Percentiles rank a stretch among this genome's conserved stretches.
phyloP scores from a whole-genome alignment of 1,140 invertebrate genomes.

The Schlechtendalia chinensis region DNA sequence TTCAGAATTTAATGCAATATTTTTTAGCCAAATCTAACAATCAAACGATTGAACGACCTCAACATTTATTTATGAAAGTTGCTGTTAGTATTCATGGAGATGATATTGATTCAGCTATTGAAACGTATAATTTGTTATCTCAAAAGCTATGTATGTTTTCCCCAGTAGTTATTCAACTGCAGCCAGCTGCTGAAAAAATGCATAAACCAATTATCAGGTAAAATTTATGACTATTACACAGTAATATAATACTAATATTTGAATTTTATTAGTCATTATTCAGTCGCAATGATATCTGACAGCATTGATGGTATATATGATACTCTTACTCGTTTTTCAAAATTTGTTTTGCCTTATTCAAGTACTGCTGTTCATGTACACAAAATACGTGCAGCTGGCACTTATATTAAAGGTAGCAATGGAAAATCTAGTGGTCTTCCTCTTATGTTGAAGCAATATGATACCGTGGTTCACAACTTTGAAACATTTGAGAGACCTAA shows the following conservation, averaged over 20 bases:
- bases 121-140: conserved; percentile 95
- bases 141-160: conserved; percentile 85
- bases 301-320: conserved; percentile 99
- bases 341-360: conserved; percentile 95
- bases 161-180: conserved; percentile 56
- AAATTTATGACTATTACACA: background rate
- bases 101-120: conserved; percentile 88
- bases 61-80: conserved; percentile 98
- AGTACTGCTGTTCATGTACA: conserved; percentile 97
- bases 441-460: conserved; percentile 95
- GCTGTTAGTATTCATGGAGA: conserved; percentile 93
- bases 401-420: conserved; percentile 91
- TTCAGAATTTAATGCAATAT: conserved; percentile 84
- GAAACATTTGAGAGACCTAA: conserved; percentile 53
- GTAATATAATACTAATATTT: background rate
- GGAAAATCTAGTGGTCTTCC: conserved; percentile 94
- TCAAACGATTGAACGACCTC: conserved; percentile 93
- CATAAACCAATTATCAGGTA: conserved; percentile 88
- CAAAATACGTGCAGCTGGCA: conserved; percentile 89
- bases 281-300: conserved; percentile 92
- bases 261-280: conserved; percentile 72
- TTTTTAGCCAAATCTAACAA: conserved; percentile 92
- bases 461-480: conserved; percentile 73
- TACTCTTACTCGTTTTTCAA: conserved; percentile 88
- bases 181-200: conserved; percentile 97